Evolutionary conservation across 2,113 vertebrate species (phyloP), one percentile per base, ranked within the genome.

Genomic region (Chloebia gouldiae): DNA sequence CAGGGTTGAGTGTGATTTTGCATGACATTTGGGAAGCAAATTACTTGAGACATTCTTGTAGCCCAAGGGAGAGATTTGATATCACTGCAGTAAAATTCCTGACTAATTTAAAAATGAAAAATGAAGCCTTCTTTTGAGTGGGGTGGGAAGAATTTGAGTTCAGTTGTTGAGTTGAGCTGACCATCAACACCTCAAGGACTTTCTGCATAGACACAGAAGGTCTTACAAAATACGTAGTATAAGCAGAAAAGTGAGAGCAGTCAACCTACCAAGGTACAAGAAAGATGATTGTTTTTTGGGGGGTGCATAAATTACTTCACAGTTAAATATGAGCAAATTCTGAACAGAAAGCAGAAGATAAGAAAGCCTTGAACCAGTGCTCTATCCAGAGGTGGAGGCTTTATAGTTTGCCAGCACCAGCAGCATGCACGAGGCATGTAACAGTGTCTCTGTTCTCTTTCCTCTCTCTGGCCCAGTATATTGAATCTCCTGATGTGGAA

Each of bases 401-500:
- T 69, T 78, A 68, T 51, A 68, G 33, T 1, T 79, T n/a, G 45
- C 28, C 35, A 15, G 22, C 45, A 37, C 8, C 64, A 47, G 68
- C 35, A 70, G 51, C 13, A 7, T 33, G 63, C 50, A 14, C 3
- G 2, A 50, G 10, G 16, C 81, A 13, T 92, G 93, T 93, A 68
- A 69, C 81, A 50, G 63, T 28, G 30, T 57, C 54, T 85, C 50
- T 83, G 56, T 61, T 91, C 63, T 65, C 22, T 25, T 60, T 61
- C 27, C 28, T 23, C 7, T 81, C 70, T 81, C 70, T 95, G 75
- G 59, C 84, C 42, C 97, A 99, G 98, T 98, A 98, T 91, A 98
- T 98, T 16, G 99, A 99, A 73, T 99, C 99, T 96, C 98, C 99
- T 93, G 98, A 99, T 81, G 99, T 99, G 96, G 99, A 99, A 86